Base-by-base conservation (phyloP, 2,113 vertebrate species). In the Calyptommatus sinebrachiatus region DNA sequence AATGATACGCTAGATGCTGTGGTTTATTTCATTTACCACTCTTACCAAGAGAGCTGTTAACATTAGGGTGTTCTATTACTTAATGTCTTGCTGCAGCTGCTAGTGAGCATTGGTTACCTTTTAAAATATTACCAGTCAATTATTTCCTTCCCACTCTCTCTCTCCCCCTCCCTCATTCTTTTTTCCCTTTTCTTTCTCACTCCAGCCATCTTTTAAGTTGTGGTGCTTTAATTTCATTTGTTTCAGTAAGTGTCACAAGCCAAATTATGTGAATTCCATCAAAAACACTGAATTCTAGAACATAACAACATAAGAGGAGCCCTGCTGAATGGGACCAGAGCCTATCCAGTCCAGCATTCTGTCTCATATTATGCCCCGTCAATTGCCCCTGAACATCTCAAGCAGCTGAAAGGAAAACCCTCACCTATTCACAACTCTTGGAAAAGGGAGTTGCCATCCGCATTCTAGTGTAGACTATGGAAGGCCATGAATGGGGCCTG, bases 1-100 rank as follows among this genome's bases (percentile, higher is more conserved):
- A 94, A 96, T 95, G 94, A 94, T 90, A 92, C 87, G 92, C 88
- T 22, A 85, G 92, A 91, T 93, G 91, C 91, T 89, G 83, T 84
- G 93, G 92, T 94, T 94, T 95, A 94, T 95, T 95, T 94, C 95
- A 94, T 94, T 95, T 94, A 94, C 92, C 93, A 93, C 90, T 90
- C 92, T 95, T 94, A 95, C 93, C 95, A 95, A 94, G 94, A 95
- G 95, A 95, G 93, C 93, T 91, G 93, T 95, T 95, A 95, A 94
- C 95, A 95, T 95, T 94, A 93, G 90, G 92, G 93, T 91, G 94
- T 91, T 95, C 94, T 93, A 90, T 95, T 95, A 94, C 93, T 94
- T 95, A 94, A 95, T 94, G 93, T 93, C 92, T 93, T 90, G 90
- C 92, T 89, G 89, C 93, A 95, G 94, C 94, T 95, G 93, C 93